Evolutionary conservation across 2,888 invertebrate species (phyloP).

Genomic region (Calliopum simillimum): DNA sequence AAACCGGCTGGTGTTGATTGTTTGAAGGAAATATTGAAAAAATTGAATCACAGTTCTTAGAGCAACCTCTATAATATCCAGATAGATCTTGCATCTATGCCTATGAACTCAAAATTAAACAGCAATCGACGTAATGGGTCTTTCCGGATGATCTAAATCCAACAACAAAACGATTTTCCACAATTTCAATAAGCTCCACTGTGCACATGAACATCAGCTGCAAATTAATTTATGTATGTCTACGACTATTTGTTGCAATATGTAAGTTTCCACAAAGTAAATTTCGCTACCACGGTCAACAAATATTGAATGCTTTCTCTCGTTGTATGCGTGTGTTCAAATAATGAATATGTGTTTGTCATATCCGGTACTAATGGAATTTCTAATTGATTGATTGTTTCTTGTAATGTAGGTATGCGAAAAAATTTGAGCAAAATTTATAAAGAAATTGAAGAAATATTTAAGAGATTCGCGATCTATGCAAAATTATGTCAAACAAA

Average conservation of each 20-base stretch:
- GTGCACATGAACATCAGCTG: not conserved
- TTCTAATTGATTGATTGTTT: slow-evolving; percentile 54
- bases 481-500: not conserved
- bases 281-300: not conserved
- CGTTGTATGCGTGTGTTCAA: slow-evolving; percentile 33
- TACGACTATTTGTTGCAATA: not conserved
- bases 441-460: not conserved
- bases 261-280: not conserved
- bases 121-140: too few species aligned
- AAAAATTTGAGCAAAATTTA: not conserved
- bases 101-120: too few species aligned
- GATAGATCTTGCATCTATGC: too few species aligned
- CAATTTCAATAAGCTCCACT: not conserved
- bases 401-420: not conserved
- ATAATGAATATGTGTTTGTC: slow-evolving; percentile 47
- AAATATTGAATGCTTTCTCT: not conserved
- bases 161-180: too few species aligned
- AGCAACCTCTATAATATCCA: too few species aligned
- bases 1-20: too few species aligned
- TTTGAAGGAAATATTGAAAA: too few species aligned
- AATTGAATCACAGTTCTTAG: too few species aligned
- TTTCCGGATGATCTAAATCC: too few species aligned
- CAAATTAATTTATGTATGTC: not conserved
- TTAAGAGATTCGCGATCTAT: not conserved
- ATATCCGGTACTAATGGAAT: slow-evolving; percentile 56